Evolutionary conservation across 2,888 invertebrate species (phyloP), one percentile per base, ranked within the genome.

Genomic region (Dysmachus trigonus): DNA sequence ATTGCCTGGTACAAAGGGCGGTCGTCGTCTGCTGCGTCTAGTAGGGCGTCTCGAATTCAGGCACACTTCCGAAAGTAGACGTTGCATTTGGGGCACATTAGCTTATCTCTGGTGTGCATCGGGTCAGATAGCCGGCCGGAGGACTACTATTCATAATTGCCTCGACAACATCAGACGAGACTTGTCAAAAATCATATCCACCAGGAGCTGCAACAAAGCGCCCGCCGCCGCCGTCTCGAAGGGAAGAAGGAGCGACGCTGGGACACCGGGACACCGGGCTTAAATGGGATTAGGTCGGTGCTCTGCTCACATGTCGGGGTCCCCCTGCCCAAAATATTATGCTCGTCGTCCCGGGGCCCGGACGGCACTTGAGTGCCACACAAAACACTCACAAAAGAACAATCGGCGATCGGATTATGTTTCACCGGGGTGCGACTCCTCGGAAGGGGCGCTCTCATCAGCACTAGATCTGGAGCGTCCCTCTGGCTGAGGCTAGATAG

Each of bases 401-500:
- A 87, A 87, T 86, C 85, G 86, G 35, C 84, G 86, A 86, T 86
- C 76, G 86, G 88, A 87, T 88, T 87, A 86, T 47, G 79, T 87
- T 88, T 87, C 88, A 86, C 73, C 62, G 86, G 87, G 87, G 71
- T 74, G 85, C 85, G 74, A 7, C 41, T 22, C 77, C 18, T 30
- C 38, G 72, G 73, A 35, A 72, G 72, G 31, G 18, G 41, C 74
- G n/a, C n/a, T n/a, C n/a, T 74, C 77, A 77, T 77, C 77, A 41
- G 47, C 15, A 38, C 79, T 82, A 62, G 62, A 31, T 51, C 81
- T 62, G n/a, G 8, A 22, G 62, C 62, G 62, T 27, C 10, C 27
- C 30, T 72, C 41, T 71, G 8, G 27, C 2, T 22, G 35, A 77
- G 3, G 41, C 30, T 33, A 15, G 85, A 86, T 77, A 71, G 74